Percentiles rank a stretch among this genome's conserved stretches.
Evolutionary conservation across 2,797 vertebrate species (phyloP).

Genomic region (Mionectes olivaceus): DNA sequence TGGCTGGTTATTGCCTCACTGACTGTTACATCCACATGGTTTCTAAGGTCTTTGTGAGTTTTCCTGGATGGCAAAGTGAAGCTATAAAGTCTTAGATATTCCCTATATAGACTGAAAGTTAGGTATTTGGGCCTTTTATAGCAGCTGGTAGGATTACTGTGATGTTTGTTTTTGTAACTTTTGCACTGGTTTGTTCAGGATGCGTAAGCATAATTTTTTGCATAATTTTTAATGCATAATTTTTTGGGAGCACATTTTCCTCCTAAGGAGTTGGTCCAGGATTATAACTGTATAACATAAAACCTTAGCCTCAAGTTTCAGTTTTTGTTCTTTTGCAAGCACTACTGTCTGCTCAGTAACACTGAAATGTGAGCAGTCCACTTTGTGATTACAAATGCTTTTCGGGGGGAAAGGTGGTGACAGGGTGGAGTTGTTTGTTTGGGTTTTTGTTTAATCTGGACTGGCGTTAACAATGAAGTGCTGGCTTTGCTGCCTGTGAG

Average conservation of each 20-base stretch:
- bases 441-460: not conserved
- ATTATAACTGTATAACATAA: not conserved
- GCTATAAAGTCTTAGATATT: not conserved
- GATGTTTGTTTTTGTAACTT: not conserved
- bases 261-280: not conserved
- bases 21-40: not conserved
- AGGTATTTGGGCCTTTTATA: not conserved
- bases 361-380: not conserved
- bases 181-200: not conserved
- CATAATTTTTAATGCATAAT: accelerated
- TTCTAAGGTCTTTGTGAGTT: not conserved
- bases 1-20: not conserved
- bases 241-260: not conserved
- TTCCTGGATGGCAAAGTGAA: not conserved
- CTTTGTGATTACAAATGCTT: not conserved
- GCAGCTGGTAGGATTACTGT: not conserved
- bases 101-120: not conserved
- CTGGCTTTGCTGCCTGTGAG: not conserved
- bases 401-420: accelerated
- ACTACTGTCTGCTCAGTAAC: not conserved
- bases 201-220: not conserved
- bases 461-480: not conserved
- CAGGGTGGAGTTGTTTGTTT: not conserved
- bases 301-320: not conserved
- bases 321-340: not conserved